These are phyloP conservation scores for Xanthia togata DNA, from an alignment of 2,888 invertebrate genomes.

Conservation along the genomic window DNA sequence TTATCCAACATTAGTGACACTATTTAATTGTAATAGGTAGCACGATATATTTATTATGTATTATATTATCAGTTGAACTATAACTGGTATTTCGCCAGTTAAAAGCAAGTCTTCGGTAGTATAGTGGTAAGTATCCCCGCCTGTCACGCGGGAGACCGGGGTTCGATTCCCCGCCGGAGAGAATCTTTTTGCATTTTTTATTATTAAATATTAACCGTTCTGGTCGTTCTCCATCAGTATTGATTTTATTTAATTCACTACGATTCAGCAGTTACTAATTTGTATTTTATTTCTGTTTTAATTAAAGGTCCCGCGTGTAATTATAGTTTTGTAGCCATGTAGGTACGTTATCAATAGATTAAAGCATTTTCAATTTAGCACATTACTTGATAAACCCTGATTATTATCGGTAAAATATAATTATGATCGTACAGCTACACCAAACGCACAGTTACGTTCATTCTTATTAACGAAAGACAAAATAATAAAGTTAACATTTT, in stretches of 20 bases:
- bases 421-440: not conserved
- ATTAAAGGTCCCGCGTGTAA: not conserved
- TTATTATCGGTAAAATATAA: not conserved
- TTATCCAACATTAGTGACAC: too few relatives aligned
- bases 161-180: slow-evolving; percentile 91
- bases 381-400: not conserved
- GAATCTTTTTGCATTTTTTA: slow-evolving; percentile 67
- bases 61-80: slow-evolving; percentile 77
- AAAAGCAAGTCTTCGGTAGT: slow-evolving; percentile 85
- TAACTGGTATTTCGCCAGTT: slow-evolving; percentile 86
- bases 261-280: too few relatives aligned
- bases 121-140: slow-evolving; percentile 91
- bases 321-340: not conserved
- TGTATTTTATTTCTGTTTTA: too few relatives aligned
- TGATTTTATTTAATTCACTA: not conserved
- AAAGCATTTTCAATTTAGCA: not conserved
- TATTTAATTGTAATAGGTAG: too few relatives aligned
- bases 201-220: too few relatives aligned
- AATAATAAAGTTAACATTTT: not conserved
- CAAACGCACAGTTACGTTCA: not conserved
- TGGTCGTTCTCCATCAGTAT: not conserved
- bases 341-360: not conserved
- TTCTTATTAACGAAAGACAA: not conserved
- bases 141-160: slow-evolving; percentile 91
- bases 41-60: not conserved